A percentile compares a stretch with the other conserved stretches of the same genome.
These are phyloP conservation scores for Aurelia aurita DNA, from an alignment of 30 jellyfish, hydroid and myxozoan species.

Conservation along the genomic window DNA sequence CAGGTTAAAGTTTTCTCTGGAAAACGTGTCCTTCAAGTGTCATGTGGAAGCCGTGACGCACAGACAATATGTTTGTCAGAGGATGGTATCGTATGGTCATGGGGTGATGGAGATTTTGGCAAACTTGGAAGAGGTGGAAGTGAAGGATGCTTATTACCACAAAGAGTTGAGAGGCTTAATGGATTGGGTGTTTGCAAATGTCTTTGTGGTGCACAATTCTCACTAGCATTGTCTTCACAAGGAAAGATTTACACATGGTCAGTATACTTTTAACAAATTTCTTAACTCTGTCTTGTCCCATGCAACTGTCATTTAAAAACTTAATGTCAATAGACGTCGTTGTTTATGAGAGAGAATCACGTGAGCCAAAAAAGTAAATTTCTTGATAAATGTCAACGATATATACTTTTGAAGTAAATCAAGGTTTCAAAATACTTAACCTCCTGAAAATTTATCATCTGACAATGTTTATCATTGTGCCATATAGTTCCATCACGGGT, in stretches of 20 bases:
- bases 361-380: too few species aligned
- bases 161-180: constrained; percentile 42
- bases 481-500: too few species aligned
- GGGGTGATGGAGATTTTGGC: constrained; percentile 99
- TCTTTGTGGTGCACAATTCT: constrained; percentile 97
- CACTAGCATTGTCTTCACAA: constrained; percentile 79
- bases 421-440: too few species aligned
- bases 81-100: constrained; percentile 87
- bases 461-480: too few species aligned
- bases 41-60: constrained; percentile 96
- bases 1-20: constrained; percentile 87
- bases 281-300: too few species aligned
- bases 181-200: constrained; percentile 77
- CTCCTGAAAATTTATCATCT: too few species aligned
- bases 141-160: constrained; percentile 86
- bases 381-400: too few species aligned
- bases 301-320: too few species aligned
- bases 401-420: too few species aligned
- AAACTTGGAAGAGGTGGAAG: constrained; percentile 98
- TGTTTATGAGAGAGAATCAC: too few species aligned
- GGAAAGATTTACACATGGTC: constrained; percentile 94
- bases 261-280: not conserved
- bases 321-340: too few species aligned
- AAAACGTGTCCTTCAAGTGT: constrained; percentile 71
- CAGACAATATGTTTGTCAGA: constrained; percentile 87